Evolutionary conservation across 2,113 vertebrate species (phyloP).

Genomic region (Isurus oxyrinchus): DNA sequence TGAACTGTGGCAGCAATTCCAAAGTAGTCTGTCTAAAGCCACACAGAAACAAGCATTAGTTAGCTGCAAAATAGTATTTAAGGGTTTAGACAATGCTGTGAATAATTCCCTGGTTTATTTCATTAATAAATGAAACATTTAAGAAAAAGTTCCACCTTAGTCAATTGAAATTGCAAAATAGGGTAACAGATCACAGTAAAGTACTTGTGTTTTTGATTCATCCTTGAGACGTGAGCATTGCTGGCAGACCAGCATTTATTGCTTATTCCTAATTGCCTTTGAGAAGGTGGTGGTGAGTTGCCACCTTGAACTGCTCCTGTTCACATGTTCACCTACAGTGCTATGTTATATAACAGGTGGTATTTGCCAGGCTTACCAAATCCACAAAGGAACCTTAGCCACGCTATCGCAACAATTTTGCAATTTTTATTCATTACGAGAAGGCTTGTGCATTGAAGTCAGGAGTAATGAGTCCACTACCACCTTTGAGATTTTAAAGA

Average conservation of each 20-base stretch:
- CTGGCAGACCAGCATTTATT: not conserved
- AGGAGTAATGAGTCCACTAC: too few species aligned
- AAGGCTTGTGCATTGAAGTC: too few species aligned
- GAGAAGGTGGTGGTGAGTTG: not conserved
- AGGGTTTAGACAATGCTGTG: not conserved
- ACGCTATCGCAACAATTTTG: too few species aligned
- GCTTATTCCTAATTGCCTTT: not conserved
- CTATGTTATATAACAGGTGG: not conserved
- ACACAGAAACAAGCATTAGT: constrained; percentile 1
- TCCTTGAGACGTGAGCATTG: not conserved
- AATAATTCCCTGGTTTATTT: not conserved
- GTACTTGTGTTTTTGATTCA: not conserved
- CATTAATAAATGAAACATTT: not conserved
- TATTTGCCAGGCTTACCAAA: too few species aligned
- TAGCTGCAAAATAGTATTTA: not conserved
- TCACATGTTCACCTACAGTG: not conserved
- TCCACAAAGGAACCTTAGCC: too few species aligned
- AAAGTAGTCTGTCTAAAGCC: constrained; percentile 79
- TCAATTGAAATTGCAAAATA: not conserved
- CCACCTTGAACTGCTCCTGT: not conserved
- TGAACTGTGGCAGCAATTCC: constrained; percentile 81
- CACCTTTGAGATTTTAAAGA: too few species aligned
- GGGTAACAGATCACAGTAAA: not conserved
- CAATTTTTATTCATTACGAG: too few species aligned
- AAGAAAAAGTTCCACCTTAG: not conserved